Conservation (phyloP, 2,888 invertebrate genomes). For the Petrolisthes cinctipes region DNA sequence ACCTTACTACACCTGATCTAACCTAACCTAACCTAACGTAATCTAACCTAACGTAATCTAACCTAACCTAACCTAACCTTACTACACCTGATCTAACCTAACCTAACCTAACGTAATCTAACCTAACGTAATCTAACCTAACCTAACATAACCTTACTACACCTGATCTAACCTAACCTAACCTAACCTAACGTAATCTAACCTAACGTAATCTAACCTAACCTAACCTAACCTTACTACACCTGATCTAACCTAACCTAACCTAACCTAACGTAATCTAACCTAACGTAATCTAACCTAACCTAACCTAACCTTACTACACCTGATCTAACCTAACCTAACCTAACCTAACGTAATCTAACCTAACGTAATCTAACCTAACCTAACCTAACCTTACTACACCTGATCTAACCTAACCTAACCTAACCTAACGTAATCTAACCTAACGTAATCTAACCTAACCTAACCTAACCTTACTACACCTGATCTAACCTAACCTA, state of each 20-base stretch:
- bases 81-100: background rate
- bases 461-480: background rate
- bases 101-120: background rate
- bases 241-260: background rate
- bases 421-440: background rate
- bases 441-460: background rate
- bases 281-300: background rate
- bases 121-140: background rate
- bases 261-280: background rate
- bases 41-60: background rate
- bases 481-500: constrained; percentile 7
- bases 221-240: background rate
- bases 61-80: background rate
- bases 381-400: background rate
- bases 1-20: background rate
- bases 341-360: too few relatives aligned
- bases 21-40: background rate
- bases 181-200: too few relatives aligned
- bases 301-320: background rate
- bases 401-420: background rate
- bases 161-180: background rate
- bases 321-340: background rate
- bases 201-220: background rate
- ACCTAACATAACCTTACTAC: background rate
- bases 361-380: background rate